A percentile compares a stretch with the other conserved stretches of the same genome.
Conservation (phyloP, 2,797 vertebrate species). For the Jordanella pulchra region DNA sequence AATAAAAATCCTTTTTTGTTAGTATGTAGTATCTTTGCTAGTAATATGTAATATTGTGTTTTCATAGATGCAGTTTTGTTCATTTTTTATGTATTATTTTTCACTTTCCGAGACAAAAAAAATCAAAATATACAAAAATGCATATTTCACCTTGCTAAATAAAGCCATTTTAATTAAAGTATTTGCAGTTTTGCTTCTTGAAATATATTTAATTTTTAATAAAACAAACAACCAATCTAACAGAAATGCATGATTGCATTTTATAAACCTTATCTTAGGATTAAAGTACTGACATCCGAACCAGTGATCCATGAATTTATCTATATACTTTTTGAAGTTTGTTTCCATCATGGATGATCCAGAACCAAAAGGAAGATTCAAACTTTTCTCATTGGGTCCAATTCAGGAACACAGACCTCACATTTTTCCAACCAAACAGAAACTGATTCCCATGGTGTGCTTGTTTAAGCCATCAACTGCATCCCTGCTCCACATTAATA, state of each 20-base stretch:
- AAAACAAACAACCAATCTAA: too few relatives aligned
- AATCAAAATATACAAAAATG: too few relatives aligned
- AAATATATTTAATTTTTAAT: too few relatives aligned
- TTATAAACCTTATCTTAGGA: neutral
- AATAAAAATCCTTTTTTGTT: too few relatives aligned
- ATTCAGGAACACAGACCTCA: conserved; percentile 4
- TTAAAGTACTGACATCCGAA: neutral
- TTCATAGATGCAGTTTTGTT: too few relatives aligned
- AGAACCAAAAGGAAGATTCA: conserved; percentile 9
- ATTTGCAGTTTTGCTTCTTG: too few relatives aligned
- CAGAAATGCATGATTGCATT: neutral
- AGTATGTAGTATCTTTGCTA: too few relatives aligned
- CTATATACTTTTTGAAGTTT: conserved; percentile 17
- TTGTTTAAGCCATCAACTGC: conserved; percentile 32
- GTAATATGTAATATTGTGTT: too few relatives aligned
- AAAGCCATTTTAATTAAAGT: too few relatives aligned
- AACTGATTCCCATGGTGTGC: conserved; percentile 16
- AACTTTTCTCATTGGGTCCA: conserved; percentile 24
- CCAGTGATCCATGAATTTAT: neutral
- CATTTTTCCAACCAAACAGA: conserved; percentile 25
- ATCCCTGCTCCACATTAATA: conserved; percentile 25
- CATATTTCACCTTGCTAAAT: too few relatives aligned
- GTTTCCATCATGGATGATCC: conserved; percentile 11
- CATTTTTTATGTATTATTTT: too few relatives aligned
- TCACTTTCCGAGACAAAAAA: too few relatives aligned